Evolutionary conservation across 2,113 vertebrate genomes (phyloP), one percentile per base, ranked within the genome.

Genomic region (Lepidothrix coronata): DNA sequence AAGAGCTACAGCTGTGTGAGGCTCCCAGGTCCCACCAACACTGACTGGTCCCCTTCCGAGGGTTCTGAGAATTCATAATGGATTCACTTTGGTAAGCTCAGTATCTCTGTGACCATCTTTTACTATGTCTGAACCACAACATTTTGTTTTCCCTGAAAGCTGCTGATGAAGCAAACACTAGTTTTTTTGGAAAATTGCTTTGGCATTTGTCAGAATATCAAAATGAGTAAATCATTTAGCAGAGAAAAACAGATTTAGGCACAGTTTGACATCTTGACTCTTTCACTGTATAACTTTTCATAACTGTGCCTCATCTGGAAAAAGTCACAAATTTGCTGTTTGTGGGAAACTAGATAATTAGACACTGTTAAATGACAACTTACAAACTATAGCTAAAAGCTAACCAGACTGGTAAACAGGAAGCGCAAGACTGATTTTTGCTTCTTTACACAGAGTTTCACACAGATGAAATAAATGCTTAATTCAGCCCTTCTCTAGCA

Each of bases 291-390:
- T 52, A 89, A 88, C 59, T 91, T 96, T 76, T 88, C 76, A 55
- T 88, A 96, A 88, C 76, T 62, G 19, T 79, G 78, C 17, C 49
- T 95, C 72, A 85, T 87, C 63, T 92, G 75, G 79, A 84, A 97
- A 96, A 95, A 95, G 46, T 90, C 70, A 80, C 41, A 96, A 88
- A 89, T 81, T 33, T 5, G 3, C 72, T 28, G 5, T 81, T 95
- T 94, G 80, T 73, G 91, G 88, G 84, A 95, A 94, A 74, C 48
- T 49, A 74, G 49, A 93, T 65, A 94, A 93, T 96, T 79, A 94
- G 84, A 93, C 57, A 95, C 41, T 93, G 80, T 80, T 80, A 86
- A 89, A 91, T 48, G 83, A 92, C 48, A 95, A 55, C 41, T 89
- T 93, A 85, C 16, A 52, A 92, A 95, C 71, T 59, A 70, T 46